Percentiles rank a stretch among this genome's conserved stretches.
phyloP scores from a whole-genome alignment of 2,888 invertebrate species.

The Pemphredon lugubris region DNA sequence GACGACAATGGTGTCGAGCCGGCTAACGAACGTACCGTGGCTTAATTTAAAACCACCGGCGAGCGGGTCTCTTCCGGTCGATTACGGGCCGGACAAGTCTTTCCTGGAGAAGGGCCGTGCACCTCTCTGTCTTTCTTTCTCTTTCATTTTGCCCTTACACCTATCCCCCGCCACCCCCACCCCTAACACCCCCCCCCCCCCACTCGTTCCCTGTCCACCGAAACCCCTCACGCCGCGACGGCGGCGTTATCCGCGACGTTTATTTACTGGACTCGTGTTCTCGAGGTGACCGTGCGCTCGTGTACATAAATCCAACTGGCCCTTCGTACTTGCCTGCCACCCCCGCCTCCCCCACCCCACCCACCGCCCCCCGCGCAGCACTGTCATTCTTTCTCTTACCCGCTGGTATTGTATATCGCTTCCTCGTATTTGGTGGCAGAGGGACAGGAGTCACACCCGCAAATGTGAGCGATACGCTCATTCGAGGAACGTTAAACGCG shows the following conservation, averaged over 20 bases:
- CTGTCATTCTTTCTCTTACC: conserved; percentile 16
- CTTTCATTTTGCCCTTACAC: conserved; percentile 37
- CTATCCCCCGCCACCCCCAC: too few species aligned
- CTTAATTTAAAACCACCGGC: conserved; percentile 70
- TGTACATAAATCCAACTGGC: conserved; percentile 69
- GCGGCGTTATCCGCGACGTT: conserved; percentile 73
- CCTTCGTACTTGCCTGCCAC: conserved; percentile 31
- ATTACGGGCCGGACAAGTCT: conserved; percentile 71
- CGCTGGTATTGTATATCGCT: not conserved
- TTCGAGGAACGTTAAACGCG: too few species aligned
- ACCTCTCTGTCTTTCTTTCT: conserved; percentile 48
- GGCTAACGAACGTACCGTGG: conserved; percentile 66
- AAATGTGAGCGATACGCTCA: too few species aligned
- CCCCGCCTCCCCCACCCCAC: not conserved
- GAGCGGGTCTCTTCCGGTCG: conserved; percentile 72
- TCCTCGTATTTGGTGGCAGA: too few species aligned
- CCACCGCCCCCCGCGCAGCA: conserved; percentile 12
- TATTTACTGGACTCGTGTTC: conserved; percentile 76
- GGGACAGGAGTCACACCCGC: too few species aligned
- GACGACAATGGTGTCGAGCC: conserved; percentile 64
- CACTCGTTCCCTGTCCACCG: too few species aligned
- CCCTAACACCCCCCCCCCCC: too few species aligned
- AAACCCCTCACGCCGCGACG: conserved; percentile 38
- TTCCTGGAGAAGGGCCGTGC: conserved; percentile 57
- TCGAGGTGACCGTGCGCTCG: conserved; percentile 63